Conservation (phyloP, 1,140 invertebrate genomes). For the Lepidotrigona ventralis region DNA sequence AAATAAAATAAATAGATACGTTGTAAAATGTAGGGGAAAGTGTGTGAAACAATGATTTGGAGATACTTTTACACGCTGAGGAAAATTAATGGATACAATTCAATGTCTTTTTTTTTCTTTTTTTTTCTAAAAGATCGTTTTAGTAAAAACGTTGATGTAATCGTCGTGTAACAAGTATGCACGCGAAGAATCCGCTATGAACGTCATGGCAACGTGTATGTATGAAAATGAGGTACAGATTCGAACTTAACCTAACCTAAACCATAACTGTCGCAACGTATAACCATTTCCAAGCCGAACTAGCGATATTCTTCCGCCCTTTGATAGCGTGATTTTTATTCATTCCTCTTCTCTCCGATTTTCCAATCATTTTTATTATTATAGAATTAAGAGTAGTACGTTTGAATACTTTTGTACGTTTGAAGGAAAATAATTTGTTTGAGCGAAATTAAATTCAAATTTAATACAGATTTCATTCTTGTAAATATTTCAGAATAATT, state of each 20-base stretch:
- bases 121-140: neutral
- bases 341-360: neutral
- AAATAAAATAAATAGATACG: too few relatives aligned
- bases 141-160: neutral
- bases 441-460: too few relatives aligned
- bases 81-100: neutral
- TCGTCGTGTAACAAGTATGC: conserved; percentile 24
- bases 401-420: too few relatives aligned
- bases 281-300: conserved; percentile 44
- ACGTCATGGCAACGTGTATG: conserved; percentile 69
- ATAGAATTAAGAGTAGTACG: too few relatives aligned
- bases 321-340: conserved; percentile 32
- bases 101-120: neutral
- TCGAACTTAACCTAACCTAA: conserved; percentile 43
- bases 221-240: conserved; percentile 72
- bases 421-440: too few relatives aligned
- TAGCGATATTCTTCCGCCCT: conserved; percentile 26
- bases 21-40: too few relatives aligned
- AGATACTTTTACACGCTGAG: neutral
- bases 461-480: too few relatives aligned
- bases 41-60: too few relatives aligned
- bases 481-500: too few relatives aligned
- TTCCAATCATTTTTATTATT: neutral
- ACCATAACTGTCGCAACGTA: conserved; percentile 70
- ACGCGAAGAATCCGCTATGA: conserved; percentile 58